Conservation (phyloP, 23 tunicate genomes). For the Styela plicata region DNA sequence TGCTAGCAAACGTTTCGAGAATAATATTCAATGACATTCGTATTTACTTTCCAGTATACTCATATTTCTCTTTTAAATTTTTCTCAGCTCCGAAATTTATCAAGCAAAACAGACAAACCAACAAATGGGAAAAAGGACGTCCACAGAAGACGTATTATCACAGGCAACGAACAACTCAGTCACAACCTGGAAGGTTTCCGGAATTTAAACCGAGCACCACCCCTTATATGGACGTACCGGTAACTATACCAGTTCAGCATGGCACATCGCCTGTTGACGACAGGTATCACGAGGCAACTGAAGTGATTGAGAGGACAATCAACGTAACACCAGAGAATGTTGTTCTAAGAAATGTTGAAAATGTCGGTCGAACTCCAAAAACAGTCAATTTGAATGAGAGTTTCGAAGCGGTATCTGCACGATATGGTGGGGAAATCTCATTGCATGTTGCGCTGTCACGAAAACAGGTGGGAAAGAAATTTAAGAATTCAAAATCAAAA, state of each 20-base stretch:
- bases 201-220: constrained; percentile 50
- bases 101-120: constrained; percentile 18
- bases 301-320: not conserved
- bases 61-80: too few species aligned
- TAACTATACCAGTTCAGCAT: constrained; percentile 5
- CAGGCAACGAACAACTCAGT: constrained; percentile 8
- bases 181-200: constrained; percentile 43
- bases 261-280: constrained; percentile 26
- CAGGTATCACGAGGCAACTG: not conserved
- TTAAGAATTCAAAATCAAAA: not conserved
- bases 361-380: constrained; percentile 30
- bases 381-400: constrained; percentile 68
- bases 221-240: constrained; percentile 12
- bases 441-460: constrained; percentile 39
- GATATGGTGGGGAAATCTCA: not conserved
- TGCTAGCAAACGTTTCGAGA: too few species aligned
- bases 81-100: constrained; percentile 66
- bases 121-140: not conserved
- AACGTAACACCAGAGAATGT: not conserved
- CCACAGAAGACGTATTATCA: not conserved
- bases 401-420: constrained; percentile 54
- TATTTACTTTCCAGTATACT: too few species aligned
- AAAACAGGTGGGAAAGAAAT: not conserved
- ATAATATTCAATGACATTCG: too few species aligned
- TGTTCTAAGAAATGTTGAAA: not conserved